Evolutionary conservation across 2,888 invertebrate species (phyloP).

Genomic region (Cerceris ruficornis): DNA sequence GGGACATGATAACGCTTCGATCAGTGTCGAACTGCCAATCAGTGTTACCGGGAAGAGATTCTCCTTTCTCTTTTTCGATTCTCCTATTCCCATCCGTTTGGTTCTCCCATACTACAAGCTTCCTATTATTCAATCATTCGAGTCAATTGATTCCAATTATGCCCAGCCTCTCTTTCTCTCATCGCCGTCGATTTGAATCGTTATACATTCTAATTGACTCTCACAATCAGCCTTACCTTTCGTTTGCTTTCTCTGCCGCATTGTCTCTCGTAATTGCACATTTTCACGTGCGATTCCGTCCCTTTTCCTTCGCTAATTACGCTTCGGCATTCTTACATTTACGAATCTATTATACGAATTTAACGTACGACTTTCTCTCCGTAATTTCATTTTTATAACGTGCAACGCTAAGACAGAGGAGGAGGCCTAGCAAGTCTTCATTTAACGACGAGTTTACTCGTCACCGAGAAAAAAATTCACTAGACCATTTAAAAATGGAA

Average conservation of each 20-base stretch:
- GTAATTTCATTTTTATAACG: too few relatives aligned
- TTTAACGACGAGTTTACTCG: too few relatives aligned
- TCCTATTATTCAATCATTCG: slow-evolving; percentile 36
- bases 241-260: slow-evolving; percentile 1
- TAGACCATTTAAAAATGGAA: too few relatives aligned
- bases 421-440: too few relatives aligned
- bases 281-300: slow-evolving; percentile 9
- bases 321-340: neutral
- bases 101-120: slow-evolving; percentile 9
- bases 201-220: slow-evolving; percentile 28
- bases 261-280: neutral
- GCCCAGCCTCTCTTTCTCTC: slow-evolving; percentile 17
- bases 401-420: too few relatives aligned
- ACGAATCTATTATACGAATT: neutral
- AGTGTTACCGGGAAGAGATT: slow-evolving; percentile 14
- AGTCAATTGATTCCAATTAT: slow-evolving; percentile 32
- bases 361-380: too few relatives aligned
- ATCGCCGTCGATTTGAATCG: slow-evolving; percentile 12
- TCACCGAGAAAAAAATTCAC: too few relatives aligned
- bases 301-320: neutral
- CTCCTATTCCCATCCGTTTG: slow-evolving; percentile 19
- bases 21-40: neutral
- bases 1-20: neutral
- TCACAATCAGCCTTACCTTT: slow-evolving; percentile 9
- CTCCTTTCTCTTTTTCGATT: slow-evolving; percentile 7